Conservation (phyloP, 2,888 invertebrate genomes). For the Parnassius mnemosyne region DNA sequence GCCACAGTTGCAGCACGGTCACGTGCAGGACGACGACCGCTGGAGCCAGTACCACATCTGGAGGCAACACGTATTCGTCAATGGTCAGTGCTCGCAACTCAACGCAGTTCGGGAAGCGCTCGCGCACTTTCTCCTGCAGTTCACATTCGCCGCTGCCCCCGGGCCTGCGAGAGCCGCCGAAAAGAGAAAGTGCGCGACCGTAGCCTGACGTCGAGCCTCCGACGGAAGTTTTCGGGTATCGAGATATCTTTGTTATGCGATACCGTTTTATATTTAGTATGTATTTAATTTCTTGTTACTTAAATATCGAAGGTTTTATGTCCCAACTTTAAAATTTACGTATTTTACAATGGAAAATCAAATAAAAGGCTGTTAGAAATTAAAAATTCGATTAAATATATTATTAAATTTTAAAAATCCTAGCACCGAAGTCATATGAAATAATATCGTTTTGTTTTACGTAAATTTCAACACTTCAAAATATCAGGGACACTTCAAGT, state of each 20-base stretch:
- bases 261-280: slow-evolving; percentile 18
- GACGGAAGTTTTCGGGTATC: slow-evolving; percentile 59
- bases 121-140: slow-evolving; percentile 55
- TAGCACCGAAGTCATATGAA: too few species aligned
- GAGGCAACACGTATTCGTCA: slow-evolving; percentile 90
- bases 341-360: too few species aligned
- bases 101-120: slow-evolving; percentile 39
- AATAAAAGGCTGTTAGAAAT: too few species aligned
- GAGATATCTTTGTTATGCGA: slow-evolving; percentile 61
- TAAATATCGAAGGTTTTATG: too few species aligned
- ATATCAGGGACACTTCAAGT: slow-evolving; percentile 14
- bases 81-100: slow-evolving; percentile 80
- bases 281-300: neutral
- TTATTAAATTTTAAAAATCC: too few species aligned
- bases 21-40: slow-evolving; percentile 82
- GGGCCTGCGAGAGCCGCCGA: slow-evolving; percentile 43
- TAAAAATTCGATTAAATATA: too few species aligned
- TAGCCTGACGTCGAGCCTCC: slow-evolving; percentile 44
- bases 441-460: too few species aligned
- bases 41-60: slow-evolving; percentile 90
- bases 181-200: slow-evolving; percentile 70
- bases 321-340: too few species aligned
- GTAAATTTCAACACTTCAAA: slow-evolving; percentile 10
- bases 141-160: slow-evolving; percentile 29
- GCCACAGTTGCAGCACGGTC: slow-evolving; percentile 83